These are phyloP conservation scores for Monarcha castaneiventris DNA, from an alignment of 2,113 vertebrate genomes.

Conservation along the genomic window DNA sequence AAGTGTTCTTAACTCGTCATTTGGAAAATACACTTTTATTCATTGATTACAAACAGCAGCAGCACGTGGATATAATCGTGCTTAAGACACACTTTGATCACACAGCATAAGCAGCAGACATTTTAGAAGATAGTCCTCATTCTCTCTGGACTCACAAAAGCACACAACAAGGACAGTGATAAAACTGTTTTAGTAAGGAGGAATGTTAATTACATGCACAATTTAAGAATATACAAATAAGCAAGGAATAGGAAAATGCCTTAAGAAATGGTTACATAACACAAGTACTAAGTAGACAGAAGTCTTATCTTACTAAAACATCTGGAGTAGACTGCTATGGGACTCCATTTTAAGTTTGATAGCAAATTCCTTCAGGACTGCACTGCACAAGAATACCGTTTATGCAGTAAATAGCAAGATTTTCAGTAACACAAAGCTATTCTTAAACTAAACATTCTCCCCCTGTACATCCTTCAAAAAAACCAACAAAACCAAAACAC, in stretches of 20 bases:
- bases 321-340: constrained; percentile 11
- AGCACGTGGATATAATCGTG: rapidly evolving
- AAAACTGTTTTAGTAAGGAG: background rate
- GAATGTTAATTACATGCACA: background rate
- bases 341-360: constrained; percentile 49
- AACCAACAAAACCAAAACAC: background rate
- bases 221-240: background rate
- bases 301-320: constrained; percentile 46
- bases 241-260: background rate
- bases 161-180: background rate
- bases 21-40: background rate
- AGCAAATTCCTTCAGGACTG: constrained; percentile 33
- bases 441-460: background rate
- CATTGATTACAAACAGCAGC: background rate
- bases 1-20: background rate
- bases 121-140: background rate
- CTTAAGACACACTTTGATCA: background rate
- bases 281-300: background rate
- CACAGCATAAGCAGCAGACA: background rate
- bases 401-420: background rate
- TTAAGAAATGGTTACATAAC: background rate
- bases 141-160: background rate
- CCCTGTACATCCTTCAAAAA: too few relatives aligned
- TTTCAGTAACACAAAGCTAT: background rate
- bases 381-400: background rate